Percentiles rank a stretch among this genome's conserved stretches.
These are phyloP conservation scores for Agrochola lychnidis DNA, from an alignment of 2,888 invertebrate genomes.

Conservation along the genomic window DNA sequence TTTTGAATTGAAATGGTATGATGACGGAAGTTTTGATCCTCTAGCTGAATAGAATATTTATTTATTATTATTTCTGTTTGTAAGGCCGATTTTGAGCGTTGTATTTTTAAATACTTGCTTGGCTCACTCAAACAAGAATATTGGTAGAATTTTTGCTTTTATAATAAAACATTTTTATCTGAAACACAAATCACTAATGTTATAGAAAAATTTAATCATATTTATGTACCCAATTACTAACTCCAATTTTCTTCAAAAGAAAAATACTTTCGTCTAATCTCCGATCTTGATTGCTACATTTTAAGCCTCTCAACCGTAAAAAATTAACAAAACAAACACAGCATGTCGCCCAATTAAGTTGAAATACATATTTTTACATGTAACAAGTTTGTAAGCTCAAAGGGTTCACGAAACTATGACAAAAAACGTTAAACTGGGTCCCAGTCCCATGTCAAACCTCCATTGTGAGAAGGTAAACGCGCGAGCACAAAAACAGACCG, in stretches of 20 bases:
- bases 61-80: slow-evolving; percentile 15
- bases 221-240: slow-evolving; percentile 45
- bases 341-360: slow-evolving; percentile 66
- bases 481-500: slow-evolving; percentile 60
- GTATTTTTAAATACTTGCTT: slow-evolving; percentile 31
- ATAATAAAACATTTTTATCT: slow-evolving; percentile 19
- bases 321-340: slow-evolving; percentile 65
- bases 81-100: slow-evolving; percentile 21
- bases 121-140: neutral
- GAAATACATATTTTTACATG: slow-evolving; percentile 54
- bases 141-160: neutral
- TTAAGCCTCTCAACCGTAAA: slow-evolving; percentile 56
- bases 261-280: slow-evolving; percentile 36
- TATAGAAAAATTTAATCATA: slow-evolving; percentile 31
- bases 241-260: slow-evolving; percentile 16
- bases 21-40: slow-evolving; percentile 23
- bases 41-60: slow-evolving; percentile 27
- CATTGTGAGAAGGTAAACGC: slow-evolving; percentile 47
- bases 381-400: slow-evolving; percentile 57
- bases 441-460: slow-evolving; percentile 65
- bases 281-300: slow-evolving; percentile 59
- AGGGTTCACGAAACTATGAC: slow-evolving; percentile 54
- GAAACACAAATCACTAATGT: slow-evolving; percentile 7
- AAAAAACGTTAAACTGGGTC: slow-evolving; percentile 58
- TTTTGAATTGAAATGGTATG: slow-evolving; percentile 55